phyloP scores from a whole-genome alignment of 2,888 invertebrate genomes.

The Phengaris alcon region DNA sequence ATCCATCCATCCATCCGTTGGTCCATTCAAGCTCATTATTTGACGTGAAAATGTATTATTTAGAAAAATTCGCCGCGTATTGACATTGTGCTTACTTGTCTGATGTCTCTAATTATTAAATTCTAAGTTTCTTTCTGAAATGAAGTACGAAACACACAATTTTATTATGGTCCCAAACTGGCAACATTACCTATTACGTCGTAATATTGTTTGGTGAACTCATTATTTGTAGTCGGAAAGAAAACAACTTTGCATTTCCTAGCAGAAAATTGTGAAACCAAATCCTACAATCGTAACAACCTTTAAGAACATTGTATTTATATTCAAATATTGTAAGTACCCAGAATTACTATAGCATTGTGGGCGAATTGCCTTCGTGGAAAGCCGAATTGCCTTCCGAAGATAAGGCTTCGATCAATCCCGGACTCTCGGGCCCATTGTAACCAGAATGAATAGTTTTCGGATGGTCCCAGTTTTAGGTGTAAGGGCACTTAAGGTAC shows the following conservation, averaged over 20 bases:
- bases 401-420: conserved; percentile 9
- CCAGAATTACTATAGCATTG: background rate
- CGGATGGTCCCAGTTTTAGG: background rate
- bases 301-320: background rate
- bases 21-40: too few species aligned
- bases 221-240: background rate
- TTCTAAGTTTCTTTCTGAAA: background rate
- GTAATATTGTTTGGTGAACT: conserved; percentile 14
- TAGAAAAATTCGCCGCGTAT: background rate
- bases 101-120: background rate
- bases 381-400: background rate
- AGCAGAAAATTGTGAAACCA: background rate
- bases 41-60: too few species aligned
- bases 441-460: conserved; percentile 20
- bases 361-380: background rate
- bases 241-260: conserved; percentile 12
- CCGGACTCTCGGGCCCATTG: background rate
- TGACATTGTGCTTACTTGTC: too few species aligned
- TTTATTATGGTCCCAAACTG: background rate
- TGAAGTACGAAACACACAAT: background rate
- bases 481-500: conserved; percentile 1
- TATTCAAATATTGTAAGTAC: conserved; percentile 13
- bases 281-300: background rate
- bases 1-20: too few species aligned
- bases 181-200: conserved; percentile 5